A percentile compares a stretch with the other conserved stretches of the same genome.
These are phyloP conservation scores for Lacerta agilis DNA, from an alignment of 2,797 vertebrate genomes.

Conservation along the genomic window DNA sequence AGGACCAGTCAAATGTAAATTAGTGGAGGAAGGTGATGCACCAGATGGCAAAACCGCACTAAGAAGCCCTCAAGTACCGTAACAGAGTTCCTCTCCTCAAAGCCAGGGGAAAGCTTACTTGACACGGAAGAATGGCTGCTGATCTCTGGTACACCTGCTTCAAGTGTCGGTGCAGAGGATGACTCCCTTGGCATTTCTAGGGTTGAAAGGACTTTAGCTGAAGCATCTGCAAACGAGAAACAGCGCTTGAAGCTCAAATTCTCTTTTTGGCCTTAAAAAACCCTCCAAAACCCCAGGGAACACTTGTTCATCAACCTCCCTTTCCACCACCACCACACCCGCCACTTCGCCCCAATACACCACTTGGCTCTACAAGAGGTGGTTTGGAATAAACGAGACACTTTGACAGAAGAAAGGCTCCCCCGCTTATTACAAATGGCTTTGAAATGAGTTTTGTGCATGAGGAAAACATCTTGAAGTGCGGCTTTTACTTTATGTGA, in stretches of 20 bases:
- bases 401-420: conserved; percentile 7
- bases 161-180: conserved; percentile 93
- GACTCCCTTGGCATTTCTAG: conserved; percentile 96
- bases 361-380: conserved; percentile 37
- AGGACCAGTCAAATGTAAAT: conserved; percentile 17
- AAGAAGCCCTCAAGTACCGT: not conserved
- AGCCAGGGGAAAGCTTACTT: conserved; percentile 83
- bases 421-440: conserved; percentile 21
- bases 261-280: conserved; percentile 28
- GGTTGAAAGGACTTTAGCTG: conserved; percentile 88
- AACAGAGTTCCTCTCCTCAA: conserved; percentile 37
- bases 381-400: conserved; percentile 21
- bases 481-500: not conserved
- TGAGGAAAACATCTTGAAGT: not conserved
- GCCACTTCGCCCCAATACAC: not conserved
- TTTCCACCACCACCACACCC: conserved; percentile 28
- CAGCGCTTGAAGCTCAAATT: conserved; percentile 35
- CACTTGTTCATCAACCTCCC: conserved; percentile 28
- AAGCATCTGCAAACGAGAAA: conserved; percentile 85
- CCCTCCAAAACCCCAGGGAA: conserved; percentile 7
- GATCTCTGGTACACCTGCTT: conserved; percentile 91
- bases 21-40: conserved; percentile 18
- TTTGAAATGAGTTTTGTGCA: conserved; percentile 22
- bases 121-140: conserved; percentile 94
- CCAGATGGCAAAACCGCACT: not conserved